Evolutionary conservation across 2,888 invertebrate genomes (phyloP).

Genomic region (Athalia rosae): DNA sequence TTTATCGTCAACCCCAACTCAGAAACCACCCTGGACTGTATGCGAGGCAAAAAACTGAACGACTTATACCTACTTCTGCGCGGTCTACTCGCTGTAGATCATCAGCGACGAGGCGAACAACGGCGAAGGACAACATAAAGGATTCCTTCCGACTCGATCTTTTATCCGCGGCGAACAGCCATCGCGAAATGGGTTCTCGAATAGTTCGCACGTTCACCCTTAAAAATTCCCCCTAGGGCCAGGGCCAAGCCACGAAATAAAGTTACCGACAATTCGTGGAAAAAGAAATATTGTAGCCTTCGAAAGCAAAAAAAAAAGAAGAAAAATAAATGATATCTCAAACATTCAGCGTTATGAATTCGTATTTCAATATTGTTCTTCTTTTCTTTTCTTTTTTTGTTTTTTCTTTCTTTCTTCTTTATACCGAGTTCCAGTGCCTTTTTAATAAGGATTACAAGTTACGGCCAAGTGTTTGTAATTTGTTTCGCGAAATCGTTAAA

Average conservation of each 20-base stretch:
- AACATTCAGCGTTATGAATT: not conserved
- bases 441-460: too few relatives aligned
- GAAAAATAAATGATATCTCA: not conserved
- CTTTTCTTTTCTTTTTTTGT: too few relatives aligned
- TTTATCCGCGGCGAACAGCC: constrained; percentile 21
- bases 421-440: too few relatives aligned
- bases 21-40: not conserved
- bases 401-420: too few relatives aligned
- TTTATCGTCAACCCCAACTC: constrained; percentile 23
- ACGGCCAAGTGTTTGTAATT: too few relatives aligned
- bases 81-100: constrained; percentile 1
- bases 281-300: not conserved
- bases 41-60: too few relatives aligned
- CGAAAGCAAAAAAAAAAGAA: not conserved
- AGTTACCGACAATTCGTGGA: constrained; percentile 16
- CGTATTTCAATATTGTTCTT: too few relatives aligned
- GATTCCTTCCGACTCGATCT: constrained; percentile 34
- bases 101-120: constrained; percentile 7
- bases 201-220: constrained; percentile 24
- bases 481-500: too few relatives aligned
- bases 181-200: constrained; percentile 20
- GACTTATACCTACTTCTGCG: not conserved
- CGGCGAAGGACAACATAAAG: constrained; percentile 27
- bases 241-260: not conserved
- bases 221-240: not conserved